Conservation (phyloP, 2,888 invertebrate genomes). For the Drosophila testacea region DNA sequence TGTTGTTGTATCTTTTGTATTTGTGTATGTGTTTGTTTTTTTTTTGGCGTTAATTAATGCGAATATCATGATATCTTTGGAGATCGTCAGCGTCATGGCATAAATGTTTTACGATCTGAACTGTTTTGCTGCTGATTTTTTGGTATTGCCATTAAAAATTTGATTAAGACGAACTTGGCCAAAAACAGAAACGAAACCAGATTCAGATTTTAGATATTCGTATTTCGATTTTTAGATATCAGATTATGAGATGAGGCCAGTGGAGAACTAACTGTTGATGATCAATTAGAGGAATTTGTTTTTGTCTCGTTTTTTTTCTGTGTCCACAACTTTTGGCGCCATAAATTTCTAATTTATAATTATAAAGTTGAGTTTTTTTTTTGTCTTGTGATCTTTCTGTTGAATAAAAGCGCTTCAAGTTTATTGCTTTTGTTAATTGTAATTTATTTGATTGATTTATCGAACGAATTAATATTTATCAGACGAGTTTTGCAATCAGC, state of each 20-base stretch:
- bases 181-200: slow-evolving; percentile 63
- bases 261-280: slow-evolving; percentile 46
- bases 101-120: slow-evolving; percentile 71
- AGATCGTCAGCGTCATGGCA: slow-evolving; percentile 44
- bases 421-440: slow-evolving; percentile 79
- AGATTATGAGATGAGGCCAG: background rate
- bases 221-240: background rate
- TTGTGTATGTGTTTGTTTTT: slow-evolving; percentile 12
- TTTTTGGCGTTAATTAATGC: slow-evolving; percentile 62
- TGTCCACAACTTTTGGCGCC: slow-evolving; percentile 48
- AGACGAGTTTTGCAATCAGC: slow-evolving; percentile 74
- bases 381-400: slow-evolving; percentile 28
- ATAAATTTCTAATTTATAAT: slow-evolving; percentile 76
- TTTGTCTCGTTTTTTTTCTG: slow-evolving; percentile 12
- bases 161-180: slow-evolving; percentile 68
- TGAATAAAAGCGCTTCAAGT: slow-evolving; percentile 57
- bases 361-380: slow-evolving; percentile 52
- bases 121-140: slow-evolving; percentile 54
- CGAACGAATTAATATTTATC: slow-evolving; percentile 74
- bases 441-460: slow-evolving; percentile 82
- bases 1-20: slow-evolving; percentile 15
- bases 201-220: slow-evolving; percentile 33
- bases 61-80: slow-evolving; percentile 54
- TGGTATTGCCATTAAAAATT: slow-evolving; percentile 41
- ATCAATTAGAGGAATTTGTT: slow-evolving; percentile 71